These are phyloP conservation scores for Ophion costatus DNA, from an alignment of 2,888 invertebrate genomes.

Conservation along the genomic window DNA sequence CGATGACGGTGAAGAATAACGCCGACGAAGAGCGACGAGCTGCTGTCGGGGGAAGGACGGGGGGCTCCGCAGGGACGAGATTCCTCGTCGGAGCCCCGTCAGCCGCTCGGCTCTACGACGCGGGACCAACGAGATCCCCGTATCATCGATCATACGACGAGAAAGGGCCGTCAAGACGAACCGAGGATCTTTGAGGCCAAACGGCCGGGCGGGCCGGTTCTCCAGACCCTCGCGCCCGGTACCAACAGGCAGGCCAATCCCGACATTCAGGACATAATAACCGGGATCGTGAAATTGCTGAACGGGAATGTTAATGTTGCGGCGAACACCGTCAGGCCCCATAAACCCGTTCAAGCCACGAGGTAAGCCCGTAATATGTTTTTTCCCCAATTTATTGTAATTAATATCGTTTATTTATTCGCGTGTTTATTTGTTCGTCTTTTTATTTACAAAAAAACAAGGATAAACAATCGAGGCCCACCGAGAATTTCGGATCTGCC, in stretches of 20 bases:
- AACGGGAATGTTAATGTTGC: conserved; percentile 95
- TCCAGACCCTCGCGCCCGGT: conserved; percentile 70
- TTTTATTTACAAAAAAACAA: conserved; percentile 69
- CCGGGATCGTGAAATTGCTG: conserved; percentile 93
- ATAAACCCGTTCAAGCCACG: conserved; percentile 86
- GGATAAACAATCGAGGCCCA: conserved; percentile 96
- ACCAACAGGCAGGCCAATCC: conserved; percentile 86
- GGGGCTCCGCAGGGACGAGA: conserved; percentile 90
- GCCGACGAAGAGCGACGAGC: conserved; percentile 75
- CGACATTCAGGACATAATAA: conserved; percentile 95
- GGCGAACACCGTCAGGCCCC: conserved; percentile 89
- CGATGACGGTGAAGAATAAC: conserved; percentile 71
- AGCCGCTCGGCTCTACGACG: conserved; percentile 83
- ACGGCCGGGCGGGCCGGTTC: conserved; percentile 73
- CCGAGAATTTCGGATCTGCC: conserved; percentile 93
- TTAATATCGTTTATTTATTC: background rate
- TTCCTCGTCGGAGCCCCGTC: conserved; percentile 89
- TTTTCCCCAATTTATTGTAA: too few relatives aligned
- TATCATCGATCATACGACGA: conserved; percentile 68
- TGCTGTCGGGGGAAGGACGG: conserved; percentile 89
- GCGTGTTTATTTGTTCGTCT: conserved; percentile 52
- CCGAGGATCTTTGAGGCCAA: conserved; percentile 81
- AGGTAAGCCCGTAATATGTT: conserved; percentile 72
- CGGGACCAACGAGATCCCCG: conserved; percentile 72
- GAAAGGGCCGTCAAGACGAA: conserved; percentile 79